These are phyloP conservation scores for Drosophila leonis DNA, from an alignment of 2,888 invertebrate species.

Conservation along the genomic window DNA sequence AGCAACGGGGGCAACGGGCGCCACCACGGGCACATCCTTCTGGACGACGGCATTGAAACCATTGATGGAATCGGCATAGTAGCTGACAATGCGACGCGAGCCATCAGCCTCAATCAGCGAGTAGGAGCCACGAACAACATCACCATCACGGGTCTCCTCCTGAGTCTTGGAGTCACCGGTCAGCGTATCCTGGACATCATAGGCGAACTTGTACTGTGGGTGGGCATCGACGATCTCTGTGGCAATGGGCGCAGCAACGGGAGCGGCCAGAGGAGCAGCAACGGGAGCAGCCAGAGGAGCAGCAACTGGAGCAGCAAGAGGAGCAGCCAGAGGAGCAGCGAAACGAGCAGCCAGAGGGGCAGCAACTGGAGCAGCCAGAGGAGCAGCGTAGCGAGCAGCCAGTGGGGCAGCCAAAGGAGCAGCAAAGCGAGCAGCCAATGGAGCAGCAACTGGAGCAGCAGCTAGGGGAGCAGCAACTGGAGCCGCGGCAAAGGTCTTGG, in stretches of 20 bases:
- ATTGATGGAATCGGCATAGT: constrained; percentile 83
- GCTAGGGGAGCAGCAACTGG: constrained; percentile 45
- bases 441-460: constrained; percentile 48
- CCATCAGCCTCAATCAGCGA: constrained; percentile 85
- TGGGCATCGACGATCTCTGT: constrained; percentile 83
- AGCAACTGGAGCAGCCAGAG: constrained; percentile 58
- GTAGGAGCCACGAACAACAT: constrained; percentile 84
- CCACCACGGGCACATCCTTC: constrained; percentile 74
- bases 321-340: constrained; percentile 43
- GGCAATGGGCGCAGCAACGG: constrained; percentile 84
- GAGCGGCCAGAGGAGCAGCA: constrained; percentile 49
- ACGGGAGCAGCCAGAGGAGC: constrained; percentile 68
- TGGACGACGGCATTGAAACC: constrained; percentile 85
- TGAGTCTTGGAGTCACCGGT: constrained; percentile 85
- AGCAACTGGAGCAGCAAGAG: constrained; percentile 32
- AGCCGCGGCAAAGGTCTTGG: constrained; percentile 55
- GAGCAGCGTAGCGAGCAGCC: constrained; percentile 56
- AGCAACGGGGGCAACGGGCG: constrained; percentile 69
- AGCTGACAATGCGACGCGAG: constrained; percentile 83
- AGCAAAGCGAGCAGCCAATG: constrained; percentile 32
- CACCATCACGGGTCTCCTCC: constrained; percentile 84
- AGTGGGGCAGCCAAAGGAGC: constrained; percentile 46
- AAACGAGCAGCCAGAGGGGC: constrained; percentile 43
- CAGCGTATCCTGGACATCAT: constrained; percentile 83
- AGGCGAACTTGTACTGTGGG: constrained; percentile 84